Evolutionary conservation across 2,797 vertebrate genomes (phyloP), one percentile per base, ranked within the genome.

Genomic region (Poliocrania exsul): DNA sequence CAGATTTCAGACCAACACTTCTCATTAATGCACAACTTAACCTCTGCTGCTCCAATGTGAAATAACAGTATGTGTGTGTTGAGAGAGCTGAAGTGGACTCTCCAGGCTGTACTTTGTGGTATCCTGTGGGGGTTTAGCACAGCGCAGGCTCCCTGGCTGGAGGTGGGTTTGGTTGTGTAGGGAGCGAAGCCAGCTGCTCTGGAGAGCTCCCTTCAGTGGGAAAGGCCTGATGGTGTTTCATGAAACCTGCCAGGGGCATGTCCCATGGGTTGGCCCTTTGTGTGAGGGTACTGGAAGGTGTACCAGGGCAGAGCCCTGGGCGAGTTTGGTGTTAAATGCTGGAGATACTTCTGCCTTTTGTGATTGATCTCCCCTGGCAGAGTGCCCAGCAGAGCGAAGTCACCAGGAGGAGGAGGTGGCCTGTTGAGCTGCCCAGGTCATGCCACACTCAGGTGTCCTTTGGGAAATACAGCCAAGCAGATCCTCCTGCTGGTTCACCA

Each of bases 221-320:
- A 77, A 64, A 21, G 40, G 13, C 49, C 31, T 29, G 2, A 3
- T 10, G 37, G 26, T 87, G 84, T 35, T 50, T 16, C 16, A 4
- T 23, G 15, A 10, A 13, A 7, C 31, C 56, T 50, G 46, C 62
- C 18, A 3, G 4, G 31, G 84, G 8, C 35, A 5, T 3, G 24
- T 38, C 46, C 35, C 53, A 1, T 14, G 62, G 70, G 31, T 17
- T 0, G 0, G 8, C 40, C 18, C n/a, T 78, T 33, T 13, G 61
- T 2, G 0, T 29, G 74, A 58, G 44, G 25, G 25, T 25, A 1
- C 25, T 23, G 47, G 24, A 12, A 54, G 31, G 7, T 9, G 20
- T 33, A 54, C 53, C 17, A 50, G 18, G 60, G 21, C 64, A 85
- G 66, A 77, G n/a, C 23, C 25, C 15, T 18, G 58, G 6, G 2